Evolutionary conservation across 2,888 invertebrate species (phyloP).

Genomic region (Gymnocheta viridis): DNA sequence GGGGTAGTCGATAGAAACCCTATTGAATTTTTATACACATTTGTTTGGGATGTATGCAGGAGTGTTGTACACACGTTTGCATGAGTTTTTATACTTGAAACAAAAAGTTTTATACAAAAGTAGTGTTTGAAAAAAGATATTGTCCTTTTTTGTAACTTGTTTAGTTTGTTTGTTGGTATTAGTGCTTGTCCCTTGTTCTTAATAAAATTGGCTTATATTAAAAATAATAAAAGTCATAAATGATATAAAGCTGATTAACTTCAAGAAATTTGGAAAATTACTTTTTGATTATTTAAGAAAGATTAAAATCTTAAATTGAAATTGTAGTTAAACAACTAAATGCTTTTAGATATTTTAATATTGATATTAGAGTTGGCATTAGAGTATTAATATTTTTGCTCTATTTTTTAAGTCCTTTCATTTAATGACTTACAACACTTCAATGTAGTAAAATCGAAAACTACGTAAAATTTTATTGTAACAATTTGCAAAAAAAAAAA

Average conservation of each 20-base stretch:
- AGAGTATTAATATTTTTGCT: not conserved
- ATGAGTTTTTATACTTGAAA: not conserved
- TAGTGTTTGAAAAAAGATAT: constrained; percentile 51
- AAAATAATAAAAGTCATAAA: constrained; percentile 27
- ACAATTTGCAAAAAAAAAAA: too few relatives aligned
- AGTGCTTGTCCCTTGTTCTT: not conserved
- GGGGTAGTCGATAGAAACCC: constrained; percentile 16
- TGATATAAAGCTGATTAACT: constrained; percentile 60
- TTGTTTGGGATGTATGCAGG: not conserved
- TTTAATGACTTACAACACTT: not conserved
- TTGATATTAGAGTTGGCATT: not conserved
- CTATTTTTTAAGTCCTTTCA: not conserved
- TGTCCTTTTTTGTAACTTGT: constrained; percentile 41
- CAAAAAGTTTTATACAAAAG: constrained; percentile 3
- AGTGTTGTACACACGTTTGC: not conserved
- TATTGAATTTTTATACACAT: not conserved
- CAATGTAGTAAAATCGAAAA: not conserved
- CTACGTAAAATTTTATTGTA: not conserved
- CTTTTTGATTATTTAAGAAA: constrained; percentile 53
- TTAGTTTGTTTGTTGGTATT: constrained; percentile 3
- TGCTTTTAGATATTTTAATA: not conserved
- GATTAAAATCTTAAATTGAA: constrained; percentile 41
- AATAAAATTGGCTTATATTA: constrained; percentile 28
- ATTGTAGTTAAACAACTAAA: not conserved
- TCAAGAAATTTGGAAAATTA: constrained; percentile 56